Percentiles rank a stretch among this genome's conserved stretches.
These are phyloP conservation scores for Eulemur rubriventer DNA, from an alignment of 2,797 vertebrate genomes.

Conservation along the genomic window DNA sequence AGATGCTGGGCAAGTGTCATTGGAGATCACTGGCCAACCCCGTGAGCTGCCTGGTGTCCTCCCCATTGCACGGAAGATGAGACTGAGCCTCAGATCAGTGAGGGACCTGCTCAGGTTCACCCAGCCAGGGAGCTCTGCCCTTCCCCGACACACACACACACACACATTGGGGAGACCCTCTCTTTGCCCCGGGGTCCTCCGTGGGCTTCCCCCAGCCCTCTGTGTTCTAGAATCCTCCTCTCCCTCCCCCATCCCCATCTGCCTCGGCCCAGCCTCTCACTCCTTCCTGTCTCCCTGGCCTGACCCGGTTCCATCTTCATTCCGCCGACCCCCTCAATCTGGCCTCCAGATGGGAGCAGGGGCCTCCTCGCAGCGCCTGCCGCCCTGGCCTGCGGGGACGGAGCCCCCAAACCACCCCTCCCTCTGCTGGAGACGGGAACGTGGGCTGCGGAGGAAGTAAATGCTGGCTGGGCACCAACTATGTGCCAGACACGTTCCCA, in stretches of 20 bases:
- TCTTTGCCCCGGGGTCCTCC: neutral
- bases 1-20: neutral
- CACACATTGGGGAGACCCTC: neutral
- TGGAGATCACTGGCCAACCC: neutral
- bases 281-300: conserved; percentile 37
- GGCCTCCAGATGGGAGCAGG: conserved; percentile 77
- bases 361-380: conserved; percentile 53
- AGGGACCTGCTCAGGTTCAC: neutral
- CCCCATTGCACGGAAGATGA: neutral
- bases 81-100: neutral
- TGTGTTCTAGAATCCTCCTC: neutral
- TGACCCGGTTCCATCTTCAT: conserved; percentile 54
- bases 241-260: neutral
- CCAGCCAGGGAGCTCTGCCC: neutral
- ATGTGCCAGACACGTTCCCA: conserved; percentile 78
- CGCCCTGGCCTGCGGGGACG: conserved; percentile 42
- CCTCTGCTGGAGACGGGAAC: conserved; percentile 60
- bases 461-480: conserved; percentile 72
- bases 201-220: neutral
- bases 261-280: neutral
- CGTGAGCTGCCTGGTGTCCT: neutral
- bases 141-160: neutral
- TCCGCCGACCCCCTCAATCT: conserved; percentile 63
- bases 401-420: conserved; percentile 48
- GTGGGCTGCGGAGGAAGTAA: conserved; percentile 71